Evolutionary conservation across 2,888 invertebrate species (phyloP).

Genomic region (Ceratothoa steindachneri): DNA sequence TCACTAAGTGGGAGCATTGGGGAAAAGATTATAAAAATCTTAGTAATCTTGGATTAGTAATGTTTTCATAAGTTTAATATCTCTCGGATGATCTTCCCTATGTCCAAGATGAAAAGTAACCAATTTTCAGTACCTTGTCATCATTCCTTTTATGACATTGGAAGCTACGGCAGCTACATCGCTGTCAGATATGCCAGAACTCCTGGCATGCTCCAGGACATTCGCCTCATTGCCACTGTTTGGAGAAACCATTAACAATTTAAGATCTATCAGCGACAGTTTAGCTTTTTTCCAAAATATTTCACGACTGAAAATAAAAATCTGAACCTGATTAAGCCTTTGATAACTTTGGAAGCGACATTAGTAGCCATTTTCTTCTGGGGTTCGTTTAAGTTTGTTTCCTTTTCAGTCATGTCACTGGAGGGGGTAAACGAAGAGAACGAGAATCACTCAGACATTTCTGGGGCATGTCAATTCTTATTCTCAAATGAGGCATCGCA

Average conservation of each 20-base stretch:
- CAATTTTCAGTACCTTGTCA: constrained; percentile 3
- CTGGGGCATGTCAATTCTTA: too few relatives aligned
- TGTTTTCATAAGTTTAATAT: neutral
- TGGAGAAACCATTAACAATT: too few relatives aligned
- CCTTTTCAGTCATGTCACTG: neutral
- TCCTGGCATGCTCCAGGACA: neutral
- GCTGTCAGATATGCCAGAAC: neutral
- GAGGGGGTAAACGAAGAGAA: too few relatives aligned
- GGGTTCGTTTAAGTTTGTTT: neutral
- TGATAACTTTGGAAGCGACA: neutral
- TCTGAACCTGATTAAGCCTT: constrained; percentile 3
- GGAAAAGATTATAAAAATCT: neutral
- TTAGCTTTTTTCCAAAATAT: neutral
- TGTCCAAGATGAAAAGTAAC: too few relatives aligned
- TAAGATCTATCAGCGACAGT: too few relatives aligned
- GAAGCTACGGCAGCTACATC: neutral
- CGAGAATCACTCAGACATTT: too few relatives aligned
- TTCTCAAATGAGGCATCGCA: too few relatives aligned
- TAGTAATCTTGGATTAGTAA: neutral
- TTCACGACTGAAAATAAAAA: too few relatives aligned
- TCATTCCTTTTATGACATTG: neutral
- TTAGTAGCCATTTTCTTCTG: neutral
- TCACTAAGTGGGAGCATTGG: neutral
- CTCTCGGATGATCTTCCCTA: too few relatives aligned
- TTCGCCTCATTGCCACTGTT: neutral